These are phyloP conservation scores for Galbula dea DNA, from an alignment of 2,113 vertebrate genomes.

Conservation along the genomic window DNA sequence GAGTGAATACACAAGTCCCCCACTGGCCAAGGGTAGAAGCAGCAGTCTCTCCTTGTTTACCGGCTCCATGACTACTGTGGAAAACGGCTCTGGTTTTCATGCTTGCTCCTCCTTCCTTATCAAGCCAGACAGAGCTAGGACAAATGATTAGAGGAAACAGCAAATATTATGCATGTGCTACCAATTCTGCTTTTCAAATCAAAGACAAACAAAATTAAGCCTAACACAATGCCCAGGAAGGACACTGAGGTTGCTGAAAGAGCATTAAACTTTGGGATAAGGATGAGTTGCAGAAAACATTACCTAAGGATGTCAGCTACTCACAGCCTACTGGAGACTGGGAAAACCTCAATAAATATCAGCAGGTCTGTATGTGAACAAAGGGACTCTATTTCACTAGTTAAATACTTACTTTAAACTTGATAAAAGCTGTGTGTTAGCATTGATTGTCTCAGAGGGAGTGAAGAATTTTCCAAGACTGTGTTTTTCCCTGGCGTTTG, in stretches of 20 bases:
- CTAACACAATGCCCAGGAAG: not conserved
- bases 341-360: not conserved
- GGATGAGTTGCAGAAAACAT: not conserved
- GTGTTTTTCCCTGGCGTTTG: not conserved
- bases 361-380: not conserved
- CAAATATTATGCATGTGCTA: not conserved
- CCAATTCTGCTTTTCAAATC: not conserved
- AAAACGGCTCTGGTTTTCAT: rapidly evolving
- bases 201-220: not conserved
- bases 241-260: not conserved
- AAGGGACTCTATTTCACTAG: not conserved
- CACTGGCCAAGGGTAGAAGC: not conserved
- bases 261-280: not conserved
- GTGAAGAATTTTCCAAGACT: not conserved
- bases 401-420: not conserved
- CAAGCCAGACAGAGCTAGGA: not conserved
- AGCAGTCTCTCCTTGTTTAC: not conserved
- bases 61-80: not conserved
- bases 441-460: not conserved
- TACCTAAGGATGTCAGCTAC: not conserved
- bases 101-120: not conserved
- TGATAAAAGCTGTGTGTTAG: not conserved
- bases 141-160: not conserved
- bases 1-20: rapidly evolving
- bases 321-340: not conserved